Conservation (phyloP, 2,797 vertebrate genomes). For the Muraenolepis orangiensis region DNA sequence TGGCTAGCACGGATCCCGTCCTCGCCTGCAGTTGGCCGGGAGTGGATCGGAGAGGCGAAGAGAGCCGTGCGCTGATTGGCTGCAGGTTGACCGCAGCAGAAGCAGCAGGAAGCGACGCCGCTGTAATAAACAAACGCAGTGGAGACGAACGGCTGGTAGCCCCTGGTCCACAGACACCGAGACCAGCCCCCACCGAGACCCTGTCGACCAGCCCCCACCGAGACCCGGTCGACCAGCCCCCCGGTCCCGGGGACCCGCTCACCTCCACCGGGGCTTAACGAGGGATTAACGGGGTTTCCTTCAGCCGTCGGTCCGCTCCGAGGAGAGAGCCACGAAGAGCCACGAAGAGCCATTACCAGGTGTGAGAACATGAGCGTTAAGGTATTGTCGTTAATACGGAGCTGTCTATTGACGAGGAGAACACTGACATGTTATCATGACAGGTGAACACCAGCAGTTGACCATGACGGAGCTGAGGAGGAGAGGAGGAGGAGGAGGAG, state of each 20-base stretch:
- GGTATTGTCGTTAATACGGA: not conserved
- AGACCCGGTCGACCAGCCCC: not conserved
- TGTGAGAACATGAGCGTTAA: not conserved
- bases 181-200: not conserved
- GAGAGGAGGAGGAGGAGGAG: conserved; percentile 69
- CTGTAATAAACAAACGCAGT: conserved; percentile 67
- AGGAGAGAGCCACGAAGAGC: not conserved
- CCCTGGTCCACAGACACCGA: not conserved
- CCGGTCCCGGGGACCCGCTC: not conserved
- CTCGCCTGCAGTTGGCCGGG: not conserved
- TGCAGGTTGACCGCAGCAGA: conserved; percentile 12
- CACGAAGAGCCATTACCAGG: not conserved
- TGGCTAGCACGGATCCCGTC: not conserved
- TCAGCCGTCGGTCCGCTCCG: not conserved
- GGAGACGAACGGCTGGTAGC: not conserved
- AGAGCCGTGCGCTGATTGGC: not conserved
- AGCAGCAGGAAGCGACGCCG: conserved; percentile 38
- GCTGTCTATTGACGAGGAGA: not conserved
- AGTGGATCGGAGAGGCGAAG: not conserved
- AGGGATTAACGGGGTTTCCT: not conserved
- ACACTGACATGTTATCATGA: not conserved
- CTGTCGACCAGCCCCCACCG: not conserved
- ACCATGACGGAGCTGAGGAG: conserved; percentile 78
- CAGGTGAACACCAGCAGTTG: not conserved
- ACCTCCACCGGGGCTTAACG: not conserved